Base-by-base conservation (phyloP, 2,888 invertebrate species). In the Heteromurus nitidus region DNA sequence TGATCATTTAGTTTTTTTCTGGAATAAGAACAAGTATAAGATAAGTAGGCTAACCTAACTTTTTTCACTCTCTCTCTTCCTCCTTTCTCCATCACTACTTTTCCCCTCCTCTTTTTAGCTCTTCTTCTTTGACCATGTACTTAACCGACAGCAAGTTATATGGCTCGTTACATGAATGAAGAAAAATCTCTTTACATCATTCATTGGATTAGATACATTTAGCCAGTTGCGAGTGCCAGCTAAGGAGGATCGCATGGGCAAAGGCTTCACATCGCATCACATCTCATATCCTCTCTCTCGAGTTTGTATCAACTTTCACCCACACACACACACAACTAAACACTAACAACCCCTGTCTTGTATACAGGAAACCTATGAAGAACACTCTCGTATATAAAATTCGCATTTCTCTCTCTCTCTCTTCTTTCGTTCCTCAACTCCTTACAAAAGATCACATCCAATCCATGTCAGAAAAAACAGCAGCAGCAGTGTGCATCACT, bases 231-330 rank as follows among this genome's bases (percentile, higher is more conserved):
- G n/a, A n/a, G n/a, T n/a, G n/a, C n/a, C n/a, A n/a, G n/a, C n/a
- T n/a, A n/a, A n/a, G n/a, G n/a, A n/a, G n/a, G n/a, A n/a, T n/a
- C n/a, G n/a, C n/a, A n/a, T n/a, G n/a, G n/a, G n/a, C n/a, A n/a
- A n/a, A n/a, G n/a, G n/a, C n/a, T n/a, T n/a, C n/a, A n/a, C n/a
- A n/a, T 36, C 64, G 1, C 24, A 67, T 47, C 44, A 62, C 36
- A 42, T 44, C 26, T 13, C 11, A 44, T 26, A 22, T 58, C 44
- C 30, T 16, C 26, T 44, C n/a, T n/a, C n/a, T n/a, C n/a, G 20
- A 42, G 13, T n/a, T 30, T 47, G 72, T 74, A 65, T 74, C 75
- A 68, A 76, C 44, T 68, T 58, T 76, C 75, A 67, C 60, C 68
- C 58, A 76, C 67, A 26, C 60, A 58, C 16, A 7, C 16, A 50